Evolutionary conservation across 2,113 vertebrate species (phyloP).

Genomic region (Thinocorus orbignyianus): DNA sequence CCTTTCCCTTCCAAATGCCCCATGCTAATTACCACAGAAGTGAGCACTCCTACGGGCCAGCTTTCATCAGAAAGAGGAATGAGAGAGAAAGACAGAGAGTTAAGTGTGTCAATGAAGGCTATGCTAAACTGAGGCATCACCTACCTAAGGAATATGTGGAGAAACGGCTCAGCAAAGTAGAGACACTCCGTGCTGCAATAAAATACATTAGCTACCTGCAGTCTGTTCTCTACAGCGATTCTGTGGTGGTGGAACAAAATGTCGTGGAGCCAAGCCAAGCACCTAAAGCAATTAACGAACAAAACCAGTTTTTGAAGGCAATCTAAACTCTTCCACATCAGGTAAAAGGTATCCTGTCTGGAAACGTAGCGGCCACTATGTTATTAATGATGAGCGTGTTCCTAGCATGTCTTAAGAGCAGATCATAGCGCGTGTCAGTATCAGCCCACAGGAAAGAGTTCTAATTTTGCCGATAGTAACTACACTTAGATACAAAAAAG

Average conservation of each 20-base stretch:
- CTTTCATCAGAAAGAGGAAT: slow-evolving; percentile 81
- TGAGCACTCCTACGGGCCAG: slow-evolving; percentile 69
- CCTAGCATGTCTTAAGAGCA: not conserved
- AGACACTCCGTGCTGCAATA: slow-evolving; percentile 80
- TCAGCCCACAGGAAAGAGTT: not conserved
- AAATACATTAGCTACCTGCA: slow-evolving; percentile 78
- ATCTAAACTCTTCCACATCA: not conserved
- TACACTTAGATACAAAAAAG: not conserved
- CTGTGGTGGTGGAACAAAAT: not conserved
- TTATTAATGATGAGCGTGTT: not conserved
- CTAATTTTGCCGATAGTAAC: not conserved
- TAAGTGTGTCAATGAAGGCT: slow-evolving; percentile 82
- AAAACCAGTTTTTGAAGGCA: slow-evolving; percentile 5
- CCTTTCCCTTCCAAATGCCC: slow-evolving; percentile 55
- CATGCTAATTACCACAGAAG: slow-evolving; percentile 34
- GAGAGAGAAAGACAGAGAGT: slow-evolving; percentile 82
- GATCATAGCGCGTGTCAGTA: not conserved
- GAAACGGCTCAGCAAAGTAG: slow-evolving; percentile 82
- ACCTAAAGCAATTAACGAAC: not conserved
- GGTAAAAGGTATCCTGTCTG: not conserved
- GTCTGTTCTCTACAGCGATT: slow-evolving; percentile 61
- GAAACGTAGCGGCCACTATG: not conserved
- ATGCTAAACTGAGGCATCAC: slow-evolving; percentile 77
- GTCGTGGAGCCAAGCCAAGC: not conserved
- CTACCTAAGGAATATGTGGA: slow-evolving; percentile 77